These are phyloP conservation scores for Forficula auricularia DNA, from an alignment of 1,140 invertebrate species.

Conservation along the genomic window DNA sequence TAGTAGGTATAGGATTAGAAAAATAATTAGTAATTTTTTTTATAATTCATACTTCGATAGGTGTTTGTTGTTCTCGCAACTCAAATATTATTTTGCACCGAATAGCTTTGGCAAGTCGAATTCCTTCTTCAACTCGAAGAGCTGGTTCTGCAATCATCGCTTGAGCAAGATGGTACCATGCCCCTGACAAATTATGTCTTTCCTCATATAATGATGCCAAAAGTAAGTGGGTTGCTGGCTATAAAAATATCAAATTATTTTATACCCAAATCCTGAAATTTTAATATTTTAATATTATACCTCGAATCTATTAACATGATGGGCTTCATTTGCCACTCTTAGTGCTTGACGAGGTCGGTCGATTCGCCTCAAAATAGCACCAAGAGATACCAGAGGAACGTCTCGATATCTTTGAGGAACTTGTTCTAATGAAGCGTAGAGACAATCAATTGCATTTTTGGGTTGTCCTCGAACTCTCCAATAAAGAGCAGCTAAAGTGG, in stretches of 20 bases:
- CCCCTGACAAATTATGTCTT: slow-evolving; percentile 44
- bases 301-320: slow-evolving; percentile 39
- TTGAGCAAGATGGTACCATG: slow-evolving; percentile 47
- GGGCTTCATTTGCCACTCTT: slow-evolving; percentile 34
- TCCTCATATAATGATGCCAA: slow-evolving; percentile 44
- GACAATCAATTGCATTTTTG: slow-evolving; percentile 41
- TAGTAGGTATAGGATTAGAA: no score
- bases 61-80: no score
- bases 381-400: slow-evolving; percentile 40
- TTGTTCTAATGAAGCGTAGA: slow-evolving; percentile 33
- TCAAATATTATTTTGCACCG: no score
- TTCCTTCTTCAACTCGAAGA: no score
- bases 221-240: slow-evolving; percentile 53
- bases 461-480: slow-evolving; percentile 44
- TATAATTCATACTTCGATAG: no score
- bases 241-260: slow-evolving; percentile 17
- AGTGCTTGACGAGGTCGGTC: slow-evolving; percentile 43
- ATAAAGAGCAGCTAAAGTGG: slow-evolving; percentile 44
- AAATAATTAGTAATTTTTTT: no score
- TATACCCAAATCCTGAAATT: not conserved
- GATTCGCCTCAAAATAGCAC: slow-evolving; percentile 41
- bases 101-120: no score
- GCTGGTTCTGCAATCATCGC: slow-evolving; percentile 36
- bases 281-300: slow-evolving; percentile 21
- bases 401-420: slow-evolving; percentile 34